Conservation (phyloP, 2,113 vertebrate species). For the Elephas maximus region DNA sequence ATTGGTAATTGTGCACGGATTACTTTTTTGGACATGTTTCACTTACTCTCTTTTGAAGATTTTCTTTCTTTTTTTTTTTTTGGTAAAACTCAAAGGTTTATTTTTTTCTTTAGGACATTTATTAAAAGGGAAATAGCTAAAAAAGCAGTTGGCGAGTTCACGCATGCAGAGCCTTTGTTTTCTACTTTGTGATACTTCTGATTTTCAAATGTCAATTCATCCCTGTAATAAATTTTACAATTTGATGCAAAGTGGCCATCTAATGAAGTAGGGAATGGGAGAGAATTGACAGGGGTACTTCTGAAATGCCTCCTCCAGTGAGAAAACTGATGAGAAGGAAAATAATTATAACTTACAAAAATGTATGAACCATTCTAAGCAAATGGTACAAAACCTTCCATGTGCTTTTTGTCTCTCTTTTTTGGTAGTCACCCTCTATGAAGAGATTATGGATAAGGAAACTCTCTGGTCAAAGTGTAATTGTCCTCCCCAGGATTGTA, state of each 20-base stretch:
- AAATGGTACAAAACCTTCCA: background rate
- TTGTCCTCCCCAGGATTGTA: background rate
- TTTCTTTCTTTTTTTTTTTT: background rate
- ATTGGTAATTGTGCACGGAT: constrained; percentile 9
- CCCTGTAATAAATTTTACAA: background rate
- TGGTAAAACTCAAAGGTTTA: constrained; percentile 1
- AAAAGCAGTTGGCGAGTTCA: background rate
- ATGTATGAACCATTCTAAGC: background rate
- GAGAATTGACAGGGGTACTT: background rate
- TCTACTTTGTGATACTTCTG: constrained; percentile 11
- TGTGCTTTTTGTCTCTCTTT: background rate
- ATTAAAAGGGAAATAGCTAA: background rate
- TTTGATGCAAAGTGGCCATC: background rate
- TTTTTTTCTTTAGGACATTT: constrained; percentile 39
- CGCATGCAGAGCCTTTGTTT: background rate
- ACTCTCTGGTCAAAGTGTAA: constrained; percentile 30
- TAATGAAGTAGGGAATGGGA: background rate
- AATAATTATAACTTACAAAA: background rate
- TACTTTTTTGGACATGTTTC: constrained; percentile 15
- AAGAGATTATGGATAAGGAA: constrained; percentile 38
- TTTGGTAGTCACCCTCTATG: background rate
- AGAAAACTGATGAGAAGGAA: constrained; percentile 56
- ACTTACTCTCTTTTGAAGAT: constrained; percentile 32
- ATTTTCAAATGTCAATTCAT: constrained; percentile 18
- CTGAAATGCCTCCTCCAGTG: constrained; percentile 2